Evolutionary conservation across 92 coral and sea anemone genomes (phyloP), one percentile per base, ranked within the genome.

Genomic region (Plumapathes pennacea): DNA sequence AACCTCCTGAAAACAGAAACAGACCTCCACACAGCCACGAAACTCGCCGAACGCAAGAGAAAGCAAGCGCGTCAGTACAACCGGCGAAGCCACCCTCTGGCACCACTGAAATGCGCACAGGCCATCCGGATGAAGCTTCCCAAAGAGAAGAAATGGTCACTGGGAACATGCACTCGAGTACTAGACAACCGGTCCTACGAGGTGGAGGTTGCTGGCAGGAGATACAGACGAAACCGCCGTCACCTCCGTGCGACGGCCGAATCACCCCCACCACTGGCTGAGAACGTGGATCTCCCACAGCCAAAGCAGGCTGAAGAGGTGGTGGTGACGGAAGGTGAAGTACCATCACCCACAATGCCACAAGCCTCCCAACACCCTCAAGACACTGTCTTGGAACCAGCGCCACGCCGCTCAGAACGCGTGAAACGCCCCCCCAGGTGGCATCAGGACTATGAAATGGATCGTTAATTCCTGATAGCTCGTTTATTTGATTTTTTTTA

Each of bases 71-170:
- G 44, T 14, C 45, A 29, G 37, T 70, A 57, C 47, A 46, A 57
- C 69, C 57, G 23, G 34, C 53, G n/a, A 44, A 29, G 28, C 7
- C 30, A 21, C 36, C 38, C 77, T 11, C 17, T 70, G 0, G 38
- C 31, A 0, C 57, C 50, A 1, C 28, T 69, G 19, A 8, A 45
- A 22, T 11, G 57, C 14, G 77, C 67, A 46, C 44, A 58, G 43
- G 60, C 77, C 20, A 58, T 58, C 46, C 38, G 69, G 5, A 57
- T 70, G 68, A 32, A 51, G 47, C 67, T 57, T 25, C 46, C 77
- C 13, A 67, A 41, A 0, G 50, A 33, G 24, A 36, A 57, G 24
- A 41, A 44, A 29, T 69, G 77, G 77, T 27, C 37, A 2, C 67
- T 57, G 38, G 67, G 58, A 9, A 70, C 57, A 3, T 70, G 77